Percentiles rank a stretch among this genome's conserved stretches.
These are phyloP conservation scores for Bombylius discolor DNA, from an alignment of 2,888 invertebrate genomes.

Conservation along the genomic window DNA sequence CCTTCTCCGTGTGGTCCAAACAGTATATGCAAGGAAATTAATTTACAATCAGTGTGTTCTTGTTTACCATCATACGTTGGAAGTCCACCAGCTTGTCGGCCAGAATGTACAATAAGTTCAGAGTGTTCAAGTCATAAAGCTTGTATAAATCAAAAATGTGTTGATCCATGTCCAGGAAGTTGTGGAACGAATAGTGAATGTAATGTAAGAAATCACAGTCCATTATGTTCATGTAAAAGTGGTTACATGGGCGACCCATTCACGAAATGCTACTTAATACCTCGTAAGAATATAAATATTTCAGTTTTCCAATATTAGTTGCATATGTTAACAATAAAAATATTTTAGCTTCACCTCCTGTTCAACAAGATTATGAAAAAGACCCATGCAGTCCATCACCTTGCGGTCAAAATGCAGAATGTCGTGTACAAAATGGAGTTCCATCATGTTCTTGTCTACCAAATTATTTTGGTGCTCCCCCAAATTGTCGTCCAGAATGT, in stretches of 20 bases:
- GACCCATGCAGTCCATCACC: slow-evolving; percentile 53
- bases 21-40: slow-evolving; percentile 57
- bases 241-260: slow-evolving; percentile 63
- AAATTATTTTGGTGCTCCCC: slow-evolving; percentile 57
- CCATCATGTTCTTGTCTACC: slow-evolving; percentile 52
- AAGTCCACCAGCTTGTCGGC: slow-evolving; percentile 59
- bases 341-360: slow-evolving; percentile 22
- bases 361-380: slow-evolving; percentile 21
- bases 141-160: slow-evolving; percentile 54
- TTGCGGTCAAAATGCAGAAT: slow-evolving; percentile 56
- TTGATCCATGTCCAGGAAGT: slow-evolving; percentile 54
- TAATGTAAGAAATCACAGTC: slow-evolving; percentile 54
- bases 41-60: slow-evolving; percentile 53
- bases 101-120: slow-evolving; percentile 51
- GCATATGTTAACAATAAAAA: not conserved
- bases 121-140: slow-evolving; percentile 53
- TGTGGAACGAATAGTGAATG: slow-evolving; percentile 56
- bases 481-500: slow-evolving; percentile 57
- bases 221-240: slow-evolving; percentile 51
- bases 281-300: slow-evolving; percentile 26
- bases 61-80: slow-evolving; percentile 54
- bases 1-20: slow-evolving; percentile 66
- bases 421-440: slow-evolving; percentile 44
- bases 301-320: too few species aligned
- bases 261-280: slow-evolving; percentile 39